Evolutionary conservation across 2,888 invertebrate species (phyloP).

Genomic region (Tricholauxania praeusta): DNA sequence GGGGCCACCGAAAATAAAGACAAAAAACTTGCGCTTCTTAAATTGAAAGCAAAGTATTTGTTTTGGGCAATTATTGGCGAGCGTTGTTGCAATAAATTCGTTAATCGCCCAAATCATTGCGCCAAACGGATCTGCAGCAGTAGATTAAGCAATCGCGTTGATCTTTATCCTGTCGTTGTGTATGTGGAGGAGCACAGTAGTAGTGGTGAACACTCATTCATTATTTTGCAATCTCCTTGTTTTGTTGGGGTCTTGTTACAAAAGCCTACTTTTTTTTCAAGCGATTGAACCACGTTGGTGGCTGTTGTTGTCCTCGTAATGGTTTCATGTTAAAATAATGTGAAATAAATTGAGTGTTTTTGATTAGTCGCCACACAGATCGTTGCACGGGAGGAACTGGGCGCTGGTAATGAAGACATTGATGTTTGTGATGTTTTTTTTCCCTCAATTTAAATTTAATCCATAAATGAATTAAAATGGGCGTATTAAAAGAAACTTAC

Average conservation of each 20-base stretch:
- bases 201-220: slow-evolving; percentile 7
- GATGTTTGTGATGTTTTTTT: too few relatives aligned
- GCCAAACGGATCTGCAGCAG: slow-evolving; percentile 55
- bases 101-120: slow-evolving; percentile 64
- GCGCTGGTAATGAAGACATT: slow-evolving; percentile 17
- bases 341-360: slow-evolving; percentile 32
- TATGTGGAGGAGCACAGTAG: neutral
- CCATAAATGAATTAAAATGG: too few relatives aligned
- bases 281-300: neutral
- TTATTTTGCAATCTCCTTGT: slow-evolving; percentile 9
- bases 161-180: slow-evolving; percentile 22
- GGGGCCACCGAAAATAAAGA: slow-evolving; percentile 28
- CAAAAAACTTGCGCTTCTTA: slow-evolving; percentile 3
- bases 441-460: too few relatives aligned
- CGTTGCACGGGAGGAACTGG: neutral
- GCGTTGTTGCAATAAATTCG: slow-evolving; percentile 66
- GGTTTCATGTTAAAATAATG: slow-evolving; percentile 26
- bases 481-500: too few relatives aligned
- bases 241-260: neutral
- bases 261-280: neutral
- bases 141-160: slow-evolving; percentile 61
- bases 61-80: slow-evolving; percentile 59
- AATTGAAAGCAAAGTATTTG: slow-evolving; percentile 42
- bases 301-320: neutral
- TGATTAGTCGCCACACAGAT: slow-evolving; percentile 25